These are phyloP conservation scores for Myotis daubentonii DNA, from an alignment of 2,797 vertebrate species.

Conservation along the genomic window DNA sequence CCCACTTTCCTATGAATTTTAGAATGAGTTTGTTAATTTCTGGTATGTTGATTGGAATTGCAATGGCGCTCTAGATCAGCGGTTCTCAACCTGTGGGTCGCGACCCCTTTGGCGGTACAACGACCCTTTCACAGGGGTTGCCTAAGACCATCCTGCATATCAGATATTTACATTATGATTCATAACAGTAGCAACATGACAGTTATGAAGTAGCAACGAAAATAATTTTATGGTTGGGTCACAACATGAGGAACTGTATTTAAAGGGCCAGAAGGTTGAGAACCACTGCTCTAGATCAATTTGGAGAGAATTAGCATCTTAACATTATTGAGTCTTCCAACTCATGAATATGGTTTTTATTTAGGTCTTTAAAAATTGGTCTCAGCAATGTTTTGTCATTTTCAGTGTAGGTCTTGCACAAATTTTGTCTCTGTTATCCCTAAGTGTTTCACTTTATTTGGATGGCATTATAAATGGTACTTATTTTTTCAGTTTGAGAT, in stretches of 20 bases:
- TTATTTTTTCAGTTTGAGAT: neutral
- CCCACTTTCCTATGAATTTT: slow-evolving; percentile 36
- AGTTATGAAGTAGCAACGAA: no score
- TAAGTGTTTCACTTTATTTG: neutral
- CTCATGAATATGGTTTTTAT: slow-evolving; percentile 43
- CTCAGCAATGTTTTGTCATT: slow-evolving; percentile 27
- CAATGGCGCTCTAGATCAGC: slow-evolving; percentile 37
- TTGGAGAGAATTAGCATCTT: slow-evolving; percentile 43
- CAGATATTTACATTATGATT: no score
- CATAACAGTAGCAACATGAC: no score
- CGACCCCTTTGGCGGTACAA: no score
- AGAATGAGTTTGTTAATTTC: slow-evolving; percentile 35
- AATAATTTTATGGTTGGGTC: no score
- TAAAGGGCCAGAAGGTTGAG: no score
- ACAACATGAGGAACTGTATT: no score
- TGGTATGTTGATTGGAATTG: slow-evolving; percentile 29
- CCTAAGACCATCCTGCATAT: no score
- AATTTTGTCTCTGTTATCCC: neutral
- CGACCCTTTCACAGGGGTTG: no score
- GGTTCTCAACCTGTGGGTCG: no score
- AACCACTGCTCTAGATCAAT: slow-evolving; percentile 38
- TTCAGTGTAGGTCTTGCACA: neutral
- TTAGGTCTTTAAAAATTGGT: slow-evolving; percentile 47
- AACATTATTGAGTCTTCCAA: slow-evolving; percentile 39
- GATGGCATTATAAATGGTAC: neutral